Evolutionary conservation across 2,888 invertebrate species (phyloP).

Genomic region (Pyrochroa serraticornis): DNA sequence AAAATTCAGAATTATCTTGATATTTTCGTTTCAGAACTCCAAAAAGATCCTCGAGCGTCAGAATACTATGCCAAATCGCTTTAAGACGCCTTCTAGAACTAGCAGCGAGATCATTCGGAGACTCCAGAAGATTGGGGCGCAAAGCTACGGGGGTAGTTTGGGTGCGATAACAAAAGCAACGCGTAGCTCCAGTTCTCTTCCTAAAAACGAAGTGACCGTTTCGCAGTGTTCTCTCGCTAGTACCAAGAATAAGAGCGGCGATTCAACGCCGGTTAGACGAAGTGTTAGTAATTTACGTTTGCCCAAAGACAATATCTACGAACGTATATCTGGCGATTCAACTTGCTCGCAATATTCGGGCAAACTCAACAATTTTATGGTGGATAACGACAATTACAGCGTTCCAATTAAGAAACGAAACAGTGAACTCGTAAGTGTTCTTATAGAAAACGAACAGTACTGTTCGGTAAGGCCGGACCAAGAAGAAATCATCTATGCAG

Average conservation of each 20-base stretch:
- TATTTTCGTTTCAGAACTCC: neutral
- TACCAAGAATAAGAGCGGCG: neutral
- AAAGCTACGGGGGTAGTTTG: constrained; percentile 48
- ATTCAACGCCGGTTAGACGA: too few relatives aligned
- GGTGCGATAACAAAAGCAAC: constrained; percentile 16
- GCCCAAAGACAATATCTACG: constrained; percentile 28
- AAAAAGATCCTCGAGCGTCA: constrained; percentile 30
- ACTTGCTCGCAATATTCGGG: constrained; percentile 3
- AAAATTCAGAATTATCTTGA: too few relatives aligned
- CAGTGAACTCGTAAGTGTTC: constrained; percentile 13
- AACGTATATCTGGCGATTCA: constrained; percentile 30
- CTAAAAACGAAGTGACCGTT: neutral
- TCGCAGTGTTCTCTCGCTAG: neutral
- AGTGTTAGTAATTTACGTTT: neutral
- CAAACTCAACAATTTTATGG: constrained; percentile 22
- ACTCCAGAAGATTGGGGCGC: constrained; percentile 49
- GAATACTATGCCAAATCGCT: constrained; percentile 32
- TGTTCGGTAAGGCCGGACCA: constrained; percentile 24
- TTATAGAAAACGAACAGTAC: constrained; percentile 41
- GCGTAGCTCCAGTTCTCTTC: neutral
- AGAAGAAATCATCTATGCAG: constrained; percentile 27
- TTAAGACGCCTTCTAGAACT: constrained; percentile 17
- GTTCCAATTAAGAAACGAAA: constrained; percentile 18
- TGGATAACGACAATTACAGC: constrained; percentile 34
- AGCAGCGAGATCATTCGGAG: constrained; percentile 44